Evolutionary conservation across 2,797 vertebrate genomes (phyloP), one percentile per base, ranked within the genome.

Genomic region (Channallabes apus): DNA sequence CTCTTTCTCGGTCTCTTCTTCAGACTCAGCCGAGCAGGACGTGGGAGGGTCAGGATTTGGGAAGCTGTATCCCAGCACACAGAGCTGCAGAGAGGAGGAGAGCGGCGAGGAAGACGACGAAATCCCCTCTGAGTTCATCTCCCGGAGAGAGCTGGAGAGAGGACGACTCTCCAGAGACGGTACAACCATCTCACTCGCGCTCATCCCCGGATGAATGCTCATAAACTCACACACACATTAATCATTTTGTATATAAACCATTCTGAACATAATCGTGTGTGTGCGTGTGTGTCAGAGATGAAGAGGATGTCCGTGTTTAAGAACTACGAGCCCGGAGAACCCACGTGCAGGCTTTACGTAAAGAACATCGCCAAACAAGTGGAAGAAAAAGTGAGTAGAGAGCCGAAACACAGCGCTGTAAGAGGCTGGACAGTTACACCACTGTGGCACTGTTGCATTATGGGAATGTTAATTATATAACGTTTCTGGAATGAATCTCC

Each of bases 291-390:
- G 11, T 85, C 93, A 99, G 98, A 99, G 95, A 98, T 99, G 92
- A 97, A 96, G 94, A 97, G 93, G 88, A 95, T 97, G 89, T 97
- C 97, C 56, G 96, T 99, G 90, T 99, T 97, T 94, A 99, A 97
- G 94, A 97, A 95, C 87, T 99, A 99, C 68, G 96, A 98, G 73
- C 92, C 97, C 0, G 98, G 98, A 59, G 98, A 99, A 92, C 97
- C 97, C n/a, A 99, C 98, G 58, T 99, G 98, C 95, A 95, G 98
- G 88, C 96, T 99, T 88, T 99, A 99, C 84, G 97, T 99, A 92
- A 99, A 99, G 94, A 99, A 99, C 93, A 96, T 99, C 78, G 95
- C 97, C 80, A 99, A 97, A 91, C 97, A 97, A 93, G 97, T 97
- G 90, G 96, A 97, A 84, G 97, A 99, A 94, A 99, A 98, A 93